These are phyloP conservation scores for Chionoecetes opilio DNA, from an alignment of 1,140 invertebrate genomes.

Conservation along the genomic window DNA sequence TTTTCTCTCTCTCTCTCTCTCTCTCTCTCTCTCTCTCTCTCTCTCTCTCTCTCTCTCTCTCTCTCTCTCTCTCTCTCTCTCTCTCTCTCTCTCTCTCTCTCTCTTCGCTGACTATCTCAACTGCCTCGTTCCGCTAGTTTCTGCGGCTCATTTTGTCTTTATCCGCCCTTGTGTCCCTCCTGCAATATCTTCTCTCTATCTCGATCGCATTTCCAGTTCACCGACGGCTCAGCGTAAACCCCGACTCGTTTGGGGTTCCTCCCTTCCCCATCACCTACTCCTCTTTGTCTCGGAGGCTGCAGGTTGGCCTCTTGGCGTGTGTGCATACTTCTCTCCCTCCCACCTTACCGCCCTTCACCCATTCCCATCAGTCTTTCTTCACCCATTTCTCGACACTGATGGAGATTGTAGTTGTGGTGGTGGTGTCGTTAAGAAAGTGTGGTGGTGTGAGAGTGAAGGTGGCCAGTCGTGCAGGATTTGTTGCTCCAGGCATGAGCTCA, in stretches of 20 bases:
- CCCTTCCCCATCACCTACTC: background rate
- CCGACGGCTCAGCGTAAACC: constrained; percentile 1
- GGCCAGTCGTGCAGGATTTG: background rate
- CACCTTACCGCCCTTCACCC: background rate
- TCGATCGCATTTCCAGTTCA: constrained; percentile 28
- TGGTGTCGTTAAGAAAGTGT: background rate
- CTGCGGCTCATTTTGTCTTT: background rate
- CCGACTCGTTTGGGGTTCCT: background rate
- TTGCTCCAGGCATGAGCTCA: background rate
- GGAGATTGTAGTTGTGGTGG: constrained; percentile 3
- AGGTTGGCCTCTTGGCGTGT: background rate
- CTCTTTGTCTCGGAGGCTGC: constrained; percentile 11
- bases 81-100: constrained; percentile 42
- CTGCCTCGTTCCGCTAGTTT: background rate
- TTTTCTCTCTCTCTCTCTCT: background rate
- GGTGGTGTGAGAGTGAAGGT: background rate
- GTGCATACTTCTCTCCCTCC: background rate
- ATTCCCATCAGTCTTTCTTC: background rate
- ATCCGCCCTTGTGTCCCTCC: background rate
- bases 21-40: constrained; percentile 47
- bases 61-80: constrained; percentile 28
- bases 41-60: constrained; percentile 54
- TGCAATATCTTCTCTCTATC: background rate
- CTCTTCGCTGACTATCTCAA: background rate
- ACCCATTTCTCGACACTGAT: constrained; percentile 1